Evolutionary conservation across 2,888 invertebrate genomes (phyloP), one percentile per base, ranked within the genome.

Genomic region (Drosophila anomalata): DNA sequence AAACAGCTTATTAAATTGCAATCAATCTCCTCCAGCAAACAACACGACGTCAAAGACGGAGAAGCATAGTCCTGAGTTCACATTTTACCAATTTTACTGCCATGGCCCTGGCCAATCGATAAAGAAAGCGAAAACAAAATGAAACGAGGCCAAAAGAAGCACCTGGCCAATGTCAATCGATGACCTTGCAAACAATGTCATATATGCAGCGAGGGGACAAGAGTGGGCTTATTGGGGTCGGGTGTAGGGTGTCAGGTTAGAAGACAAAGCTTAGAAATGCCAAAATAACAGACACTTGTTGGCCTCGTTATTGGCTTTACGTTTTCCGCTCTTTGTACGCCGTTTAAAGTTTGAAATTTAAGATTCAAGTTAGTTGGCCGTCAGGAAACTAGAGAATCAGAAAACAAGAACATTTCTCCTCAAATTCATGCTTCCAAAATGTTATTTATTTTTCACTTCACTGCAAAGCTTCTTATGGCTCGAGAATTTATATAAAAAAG

Each of bases 161-260:
- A 58, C 50, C 58, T 68, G 74, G 68, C 72, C 85, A 85, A 85
- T 81, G 81, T 73, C 81, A 82, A 82, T 55, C 63, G 65, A 66
- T 76, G 79, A 86, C 83, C 83, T 84, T 84, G 83, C 55, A 50
- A 48, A 42, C 79, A 77, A 73, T 86, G 75, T 50, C 78, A 79
- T 55, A 20, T 48, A 48, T 33, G 48, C 26, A 29, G 20, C 9
- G 11, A 1, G 20, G 24, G 39, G 9, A 22, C 17, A 3, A 7
- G 24, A 7, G 1, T 3, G 17, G 14, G 36, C 17, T 12, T n/a
- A n/a, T 36, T 20, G 12, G 5, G 11, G 36, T 4, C 2, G 22
- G 2, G n/a, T 11, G 9, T 33, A 2, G 36, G 36, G 36, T 36
- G n/a, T 6, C 6, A 36, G 36, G 36, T 36, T 7, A 22, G 9